phyloP scores from a whole-genome alignment of 2,888 invertebrate genomes.

The Saturnia pavonia region DNA sequence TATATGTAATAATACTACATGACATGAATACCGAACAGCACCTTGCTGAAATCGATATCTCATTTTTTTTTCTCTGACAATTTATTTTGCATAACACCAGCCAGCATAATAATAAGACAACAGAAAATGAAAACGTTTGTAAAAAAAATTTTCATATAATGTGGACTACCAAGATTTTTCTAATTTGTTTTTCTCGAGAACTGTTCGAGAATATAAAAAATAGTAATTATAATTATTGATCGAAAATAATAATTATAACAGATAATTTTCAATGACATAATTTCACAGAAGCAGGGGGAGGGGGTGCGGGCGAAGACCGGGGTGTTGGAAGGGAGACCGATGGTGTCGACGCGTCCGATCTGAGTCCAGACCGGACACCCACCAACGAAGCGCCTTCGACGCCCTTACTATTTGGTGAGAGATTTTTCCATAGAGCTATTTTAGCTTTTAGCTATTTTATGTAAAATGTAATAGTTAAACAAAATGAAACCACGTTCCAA shows the following conservation, averaged over 20 bases:
- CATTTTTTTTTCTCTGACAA: neutral
- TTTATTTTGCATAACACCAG: neutral
- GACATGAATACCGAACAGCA: neutral
- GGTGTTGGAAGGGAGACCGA: slow-evolving; percentile 59
- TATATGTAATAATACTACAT: neutral
- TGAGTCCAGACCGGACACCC: slow-evolving; percentile 78
- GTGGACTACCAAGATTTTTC: neutral
- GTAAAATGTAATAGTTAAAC: too few relatives aligned
- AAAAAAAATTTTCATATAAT: neutral
- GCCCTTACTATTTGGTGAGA: slow-evolving; percentile 76
- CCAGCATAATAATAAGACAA: neutral
- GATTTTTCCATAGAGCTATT: neutral
- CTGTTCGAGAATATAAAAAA: neutral
- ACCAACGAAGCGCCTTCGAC: slow-evolving; percentile 78
- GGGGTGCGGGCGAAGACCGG: slow-evolving; percentile 71
- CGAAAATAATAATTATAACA: neutral
- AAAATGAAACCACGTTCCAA: neutral
- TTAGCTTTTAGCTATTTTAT: too few relatives aligned
- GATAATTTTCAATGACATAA: slow-evolving; percentile 20
- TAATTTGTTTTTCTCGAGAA: neutral
- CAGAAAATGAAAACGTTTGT: neutral
- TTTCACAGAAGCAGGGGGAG: slow-evolving; percentile 73
- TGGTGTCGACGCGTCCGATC: slow-evolving; percentile 74
- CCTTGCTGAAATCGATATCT: neutral
- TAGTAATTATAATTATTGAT: neutral